Percentiles rank a stretch among this genome's conserved stretches.
Conservation (phyloP, 1,140 invertebrate species). For the Heliothis virescens region DNA sequence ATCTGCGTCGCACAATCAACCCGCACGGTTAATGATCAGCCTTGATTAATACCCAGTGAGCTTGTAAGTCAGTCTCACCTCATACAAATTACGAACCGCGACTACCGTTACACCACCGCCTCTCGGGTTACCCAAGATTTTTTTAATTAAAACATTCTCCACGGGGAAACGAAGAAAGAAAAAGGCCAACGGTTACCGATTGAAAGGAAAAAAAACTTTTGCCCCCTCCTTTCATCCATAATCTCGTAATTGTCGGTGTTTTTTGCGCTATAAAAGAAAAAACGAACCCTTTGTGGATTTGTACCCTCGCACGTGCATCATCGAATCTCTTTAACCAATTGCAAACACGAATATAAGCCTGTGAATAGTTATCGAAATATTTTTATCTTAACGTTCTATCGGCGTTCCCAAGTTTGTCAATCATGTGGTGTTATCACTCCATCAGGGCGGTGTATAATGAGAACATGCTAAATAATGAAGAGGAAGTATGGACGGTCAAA, state of each 20-base stretch:
- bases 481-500: slow-evolving; percentile 52
- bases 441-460: slow-evolving; percentile 49
- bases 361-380: slow-evolving; percentile 65
- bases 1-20: slow-evolving; percentile 46
- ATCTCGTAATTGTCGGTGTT: slow-evolving; percentile 78
- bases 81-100: slow-evolving; percentile 57
- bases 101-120: slow-evolving; percentile 52
- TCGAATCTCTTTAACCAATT: slow-evolving; percentile 72
- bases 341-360: slow-evolving; percentile 62
- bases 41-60: slow-evolving; percentile 59
- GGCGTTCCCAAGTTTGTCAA: slow-evolving; percentile 34
- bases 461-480: slow-evolving; percentile 46
- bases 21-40: slow-evolving; percentile 60
- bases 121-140: slow-evolving; percentile 47
- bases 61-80: slow-evolving; percentile 52
- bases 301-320: slow-evolving; percentile 75
- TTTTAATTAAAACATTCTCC: slow-evolving; percentile 69
- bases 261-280: slow-evolving; percentile 73
- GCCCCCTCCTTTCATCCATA: slow-evolving; percentile 69
- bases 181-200: slow-evolving; percentile 64
- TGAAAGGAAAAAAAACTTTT: slow-evolving; percentile 62
- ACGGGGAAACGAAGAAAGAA: slow-evolving; percentile 55
- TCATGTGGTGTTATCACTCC: slow-evolving; percentile 45
- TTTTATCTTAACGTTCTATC: slow-evolving; percentile 59
- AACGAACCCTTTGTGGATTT: slow-evolving; percentile 75